Evolutionary conservation across 2,888 invertebrate species (phyloP), one percentile per base, ranked within the genome.

Genomic region (Amphimallon solstitiale): DNA sequence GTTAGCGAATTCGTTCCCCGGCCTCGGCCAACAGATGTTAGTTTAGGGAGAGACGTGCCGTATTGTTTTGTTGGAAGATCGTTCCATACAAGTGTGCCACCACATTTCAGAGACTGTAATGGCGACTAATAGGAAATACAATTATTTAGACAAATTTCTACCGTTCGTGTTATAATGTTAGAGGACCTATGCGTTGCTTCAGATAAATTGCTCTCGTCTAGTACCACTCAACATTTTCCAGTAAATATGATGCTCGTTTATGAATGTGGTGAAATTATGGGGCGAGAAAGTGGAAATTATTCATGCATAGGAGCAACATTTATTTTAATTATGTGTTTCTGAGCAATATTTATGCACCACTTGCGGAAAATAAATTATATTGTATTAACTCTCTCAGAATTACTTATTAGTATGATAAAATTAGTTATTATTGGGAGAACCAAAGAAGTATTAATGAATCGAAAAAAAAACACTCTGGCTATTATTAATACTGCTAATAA

Each of bases 11-110:
- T 19, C 56, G 37, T 35, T n/a, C 17, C 21, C 56, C 48, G 21
- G 49, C 35, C 54, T 61, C 70, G 69, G 69, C 70, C 70, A 69
- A 68, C 76, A 75, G 71, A 74, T 76, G 75, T 72, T 66, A 69
- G 70, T 73, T 72, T 66, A 66, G 67, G 65, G 67, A 68, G 71
- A 23, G 68, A 73, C 74, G 74, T 72, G 73, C 71, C 65, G 70
- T 71, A 74, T 74, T 74, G 70, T 74, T 72, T 71, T 70, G 60
- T 67, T 67, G 23, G 37, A 51, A 67, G 69, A 69, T 70, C 73
- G 70, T 75, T 74, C 68, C 67, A 64, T 69, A 66, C 73, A 75
- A 74, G 73, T 74, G 76, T 71, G 70, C 70, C 68, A 59, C 74
- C 73, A 69, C 74, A 72, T 74, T 73, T 73, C 56, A 67, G 73